phyloP scores from a whole-genome alignment of 2,113 vertebrate species.

The Lagenorhynchus albirostris region DNA sequence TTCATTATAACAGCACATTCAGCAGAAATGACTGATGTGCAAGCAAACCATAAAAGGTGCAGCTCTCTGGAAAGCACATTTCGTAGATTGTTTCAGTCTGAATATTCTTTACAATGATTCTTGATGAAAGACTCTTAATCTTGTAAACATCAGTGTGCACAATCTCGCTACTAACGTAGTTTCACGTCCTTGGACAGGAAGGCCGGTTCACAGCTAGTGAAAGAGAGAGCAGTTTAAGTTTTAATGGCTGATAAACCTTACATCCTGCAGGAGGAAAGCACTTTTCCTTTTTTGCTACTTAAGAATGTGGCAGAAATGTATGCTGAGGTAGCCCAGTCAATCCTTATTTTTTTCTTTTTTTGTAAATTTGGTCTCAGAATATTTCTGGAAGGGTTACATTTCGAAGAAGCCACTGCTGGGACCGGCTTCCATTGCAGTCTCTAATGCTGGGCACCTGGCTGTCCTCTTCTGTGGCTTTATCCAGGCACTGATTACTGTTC shows the following conservation, averaged over 20 bases:
- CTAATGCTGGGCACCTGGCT: constrained; percentile 98
- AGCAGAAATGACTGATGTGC: constrained; percentile 78
- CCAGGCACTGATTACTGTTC: constrained; percentile 99
- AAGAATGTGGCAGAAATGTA: constrained; percentile 80
- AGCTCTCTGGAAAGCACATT: constrained; percentile 76
- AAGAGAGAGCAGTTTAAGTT: constrained; percentile 74
- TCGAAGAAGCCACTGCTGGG: constrained; percentile 98
- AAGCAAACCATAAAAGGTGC: constrained; percentile 76
- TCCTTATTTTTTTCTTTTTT: constrained; percentile 54
- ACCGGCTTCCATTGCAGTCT: constrained; percentile 94
- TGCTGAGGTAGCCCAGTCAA: constrained; percentile 89
- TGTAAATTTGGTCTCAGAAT: constrained; percentile 86
- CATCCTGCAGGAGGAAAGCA: constrained; percentile 78
- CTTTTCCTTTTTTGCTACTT: constrained; percentile 78
- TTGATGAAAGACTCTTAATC: constrained; percentile 79
- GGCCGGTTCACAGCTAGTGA: constrained; percentile 84
- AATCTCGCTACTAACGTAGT: constrained; percentile 80
- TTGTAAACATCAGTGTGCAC: constrained; percentile 93
- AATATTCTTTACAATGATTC: constrained; percentile 73
- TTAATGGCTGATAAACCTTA: constrained; percentile 80
- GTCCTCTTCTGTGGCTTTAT: constrained; percentile 98
- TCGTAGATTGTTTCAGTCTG: constrained; percentile 74
- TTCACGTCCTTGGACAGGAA: constrained; percentile 81
- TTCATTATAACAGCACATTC: constrained; percentile 78
- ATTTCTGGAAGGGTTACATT: constrained; percentile 98